Evolutionary conservation across 2,113 vertebrate species (phyloP).

Genomic region (Abramis brama): DNA sequence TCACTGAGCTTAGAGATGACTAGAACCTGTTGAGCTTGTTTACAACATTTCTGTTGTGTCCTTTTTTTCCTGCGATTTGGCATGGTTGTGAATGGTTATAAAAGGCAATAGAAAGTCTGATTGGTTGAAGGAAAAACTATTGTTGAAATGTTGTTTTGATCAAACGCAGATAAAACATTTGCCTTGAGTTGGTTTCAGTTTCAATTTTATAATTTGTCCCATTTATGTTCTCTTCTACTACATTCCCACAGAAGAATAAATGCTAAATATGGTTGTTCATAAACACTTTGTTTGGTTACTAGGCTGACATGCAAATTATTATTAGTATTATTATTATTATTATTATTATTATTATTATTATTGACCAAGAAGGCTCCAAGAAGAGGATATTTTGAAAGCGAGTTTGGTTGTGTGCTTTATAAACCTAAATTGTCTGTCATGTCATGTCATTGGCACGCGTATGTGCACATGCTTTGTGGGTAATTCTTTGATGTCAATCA

Average conservation of each 20-base stretch:
- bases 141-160: neutral
- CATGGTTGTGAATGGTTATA: neutral
- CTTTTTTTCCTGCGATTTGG: neutral
- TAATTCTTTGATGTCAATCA: neutral
- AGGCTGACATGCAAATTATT: neutral
- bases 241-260: neutral
- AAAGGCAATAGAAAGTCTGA: neutral
- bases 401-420: neutral
- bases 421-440: neutral
- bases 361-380: neutral
- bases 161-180: neutral
- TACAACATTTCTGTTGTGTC: neutral
- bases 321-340: neutral
- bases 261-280: neutral
- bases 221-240: neutral
- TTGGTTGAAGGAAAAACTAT: constrained; percentile 1
- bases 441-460: neutral
- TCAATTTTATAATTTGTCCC: neutral
- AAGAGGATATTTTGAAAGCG: neutral
- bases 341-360: neutral
- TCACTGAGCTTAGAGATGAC: neutral
- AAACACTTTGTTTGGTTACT: neutral
- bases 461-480: neutral
- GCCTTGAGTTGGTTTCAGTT: neutral
- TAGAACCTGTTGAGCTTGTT: constrained; percentile 24